Conservation (phyloP, 1,140 invertebrate species). For the Gryon sp. region DNA sequence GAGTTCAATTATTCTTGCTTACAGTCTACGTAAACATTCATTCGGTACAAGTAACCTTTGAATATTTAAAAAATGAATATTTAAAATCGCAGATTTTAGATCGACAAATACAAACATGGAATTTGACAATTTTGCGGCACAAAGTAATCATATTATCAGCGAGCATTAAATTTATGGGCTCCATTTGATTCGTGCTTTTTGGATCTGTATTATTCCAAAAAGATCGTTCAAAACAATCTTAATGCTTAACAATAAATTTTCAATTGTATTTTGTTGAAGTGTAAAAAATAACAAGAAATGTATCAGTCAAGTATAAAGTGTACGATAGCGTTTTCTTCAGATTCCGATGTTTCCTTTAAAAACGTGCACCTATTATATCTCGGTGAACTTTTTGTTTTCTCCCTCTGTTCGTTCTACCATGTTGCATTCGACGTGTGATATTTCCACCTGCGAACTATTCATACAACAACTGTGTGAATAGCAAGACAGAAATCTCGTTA, state of each 20-base stretch:
- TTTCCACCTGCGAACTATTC: constrained; percentile 55
- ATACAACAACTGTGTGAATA: constrained; percentile 49
- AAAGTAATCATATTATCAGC: too few relatives aligned
- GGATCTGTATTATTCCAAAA: neutral
- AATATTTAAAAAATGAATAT: too few relatives aligned
- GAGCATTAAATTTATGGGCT: too few relatives aligned
- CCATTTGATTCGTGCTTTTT: too few relatives aligned
- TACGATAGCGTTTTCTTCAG: constrained; percentile 17
- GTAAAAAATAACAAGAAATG: constrained; percentile 33
- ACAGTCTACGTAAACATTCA: too few relatives aligned
- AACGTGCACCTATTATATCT: constrained; percentile 47
- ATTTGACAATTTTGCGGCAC: too few relatives aligned
- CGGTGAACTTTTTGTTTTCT: constrained; percentile 41
- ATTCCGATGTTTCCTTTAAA: constrained; percentile 47
- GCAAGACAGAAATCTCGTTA: constrained; percentile 57
- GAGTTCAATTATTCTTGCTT: too few relatives aligned
- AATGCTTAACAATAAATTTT: constrained; percentile 15
- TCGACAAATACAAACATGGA: too few relatives aligned
- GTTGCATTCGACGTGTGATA: constrained; percentile 52
- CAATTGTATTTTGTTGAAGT: constrained; percentile 1
- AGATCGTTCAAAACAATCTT: constrained; percentile 3
- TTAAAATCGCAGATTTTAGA: too few relatives aligned
- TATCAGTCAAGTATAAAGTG: constrained; percentile 29
- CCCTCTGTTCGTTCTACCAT: too few relatives aligned
- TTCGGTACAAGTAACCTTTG: too few relatives aligned